phyloP scores from a whole-genome alignment of 2,797 vertebrate species.

The Helicolenus hilgendorfi region DNA sequence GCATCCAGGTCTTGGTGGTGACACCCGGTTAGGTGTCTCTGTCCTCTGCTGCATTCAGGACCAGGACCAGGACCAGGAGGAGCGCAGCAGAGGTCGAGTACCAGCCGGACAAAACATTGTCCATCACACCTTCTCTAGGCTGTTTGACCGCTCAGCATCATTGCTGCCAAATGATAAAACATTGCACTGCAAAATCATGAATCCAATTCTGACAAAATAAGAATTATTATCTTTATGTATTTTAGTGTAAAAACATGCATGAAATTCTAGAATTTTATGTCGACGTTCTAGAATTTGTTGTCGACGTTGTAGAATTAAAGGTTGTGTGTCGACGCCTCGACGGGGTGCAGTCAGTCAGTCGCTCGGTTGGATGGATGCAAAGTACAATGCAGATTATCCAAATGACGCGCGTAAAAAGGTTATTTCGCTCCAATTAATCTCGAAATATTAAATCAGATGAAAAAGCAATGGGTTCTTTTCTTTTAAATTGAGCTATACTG shows the following conservation, averaged over 20 bases:
- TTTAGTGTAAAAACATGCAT: neutral
- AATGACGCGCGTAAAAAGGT: conserved; percentile 10
- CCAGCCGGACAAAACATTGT: conserved; percentile 60
- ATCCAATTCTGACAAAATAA: neutral
- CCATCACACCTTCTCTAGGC: conserved; percentile 61
- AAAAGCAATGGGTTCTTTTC: neutral
- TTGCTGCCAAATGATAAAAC: no score
- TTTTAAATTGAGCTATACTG: neutral
- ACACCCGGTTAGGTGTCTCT: conserved; percentile 81
- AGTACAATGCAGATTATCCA: conserved; percentile 29
- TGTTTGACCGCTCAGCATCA: conserved; percentile 45
- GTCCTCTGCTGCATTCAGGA: conserved; percentile 81
- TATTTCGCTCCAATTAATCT: neutral
- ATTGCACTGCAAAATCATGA: neutral
- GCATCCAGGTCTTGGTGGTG: conserved; percentile 80
- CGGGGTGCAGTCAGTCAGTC: conserved; percentile 9
- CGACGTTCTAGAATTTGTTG: neutral
- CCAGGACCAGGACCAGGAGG: conserved; percentile 25
- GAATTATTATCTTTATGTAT: neutral
- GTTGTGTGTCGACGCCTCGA: neutral
- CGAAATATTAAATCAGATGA: neutral
- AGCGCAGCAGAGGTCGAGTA: conserved; percentile 43
- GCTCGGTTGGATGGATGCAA: conserved; percentile 31
- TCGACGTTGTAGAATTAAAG: no score
- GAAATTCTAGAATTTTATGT: conserved; percentile 18